Evolutionary conservation across 2,797 vertebrate genomes (phyloP).

Genomic region (Schizopygopsis malacanthus): DNA sequence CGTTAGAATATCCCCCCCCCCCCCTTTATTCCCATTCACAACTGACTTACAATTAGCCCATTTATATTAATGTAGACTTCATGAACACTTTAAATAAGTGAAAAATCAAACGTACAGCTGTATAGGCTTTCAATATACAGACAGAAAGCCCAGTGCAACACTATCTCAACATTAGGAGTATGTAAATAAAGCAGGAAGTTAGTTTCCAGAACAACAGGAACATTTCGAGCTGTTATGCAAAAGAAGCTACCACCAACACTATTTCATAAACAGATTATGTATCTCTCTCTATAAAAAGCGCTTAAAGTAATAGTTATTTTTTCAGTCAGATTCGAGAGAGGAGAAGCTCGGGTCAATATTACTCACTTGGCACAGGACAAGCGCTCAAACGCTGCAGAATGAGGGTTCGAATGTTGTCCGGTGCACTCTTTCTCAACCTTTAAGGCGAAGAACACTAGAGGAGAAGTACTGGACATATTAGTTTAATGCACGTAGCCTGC

Average conservation of each 20-base stretch:
- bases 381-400: conserved; percentile 81
- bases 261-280: background rate
- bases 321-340: background rate
- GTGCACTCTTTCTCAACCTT: conserved; percentile 91
- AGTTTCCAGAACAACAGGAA: conserved; percentile 10
- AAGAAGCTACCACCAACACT: background rate
- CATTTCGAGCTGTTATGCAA: conserved; percentile 17
- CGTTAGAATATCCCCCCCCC: too few species aligned
- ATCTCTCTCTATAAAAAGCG: background rate
- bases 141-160: background rate
- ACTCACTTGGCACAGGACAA: conserved; percentile 94
- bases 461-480: background rate
- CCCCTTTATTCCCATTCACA: background rate
- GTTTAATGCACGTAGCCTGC: background rate
- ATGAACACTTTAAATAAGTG: too few species aligned
- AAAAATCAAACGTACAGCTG: background rate
- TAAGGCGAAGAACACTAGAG: conserved; percentile 87
- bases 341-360: background rate
- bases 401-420: conserved; percentile 61
- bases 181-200: conserved; percentile 38
- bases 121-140: background rate
- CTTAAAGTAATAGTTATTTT: background rate
- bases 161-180: conserved; percentile 3
- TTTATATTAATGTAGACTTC: background rate
- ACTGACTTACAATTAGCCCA: background rate